phyloP scores from a whole-genome alignment of 1,140 invertebrate species.

The Pteromalus puparum region DNA sequence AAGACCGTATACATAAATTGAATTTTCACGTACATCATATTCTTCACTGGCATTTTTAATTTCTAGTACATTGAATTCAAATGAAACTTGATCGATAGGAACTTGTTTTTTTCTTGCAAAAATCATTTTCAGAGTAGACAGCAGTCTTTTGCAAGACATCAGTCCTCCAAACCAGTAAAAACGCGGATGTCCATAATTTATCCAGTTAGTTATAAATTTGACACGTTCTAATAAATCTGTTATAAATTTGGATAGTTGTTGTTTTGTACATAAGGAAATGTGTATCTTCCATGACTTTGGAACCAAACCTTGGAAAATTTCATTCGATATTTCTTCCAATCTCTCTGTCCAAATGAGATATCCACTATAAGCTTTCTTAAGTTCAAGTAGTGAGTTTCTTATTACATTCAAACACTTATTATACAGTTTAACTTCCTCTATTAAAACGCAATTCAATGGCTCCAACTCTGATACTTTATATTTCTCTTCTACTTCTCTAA shows the following conservation, averaged over 20 bases:
- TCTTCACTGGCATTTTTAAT: constrained; percentile 53
- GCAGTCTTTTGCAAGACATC: constrained; percentile 82
- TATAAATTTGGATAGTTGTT: constrained; percentile 61
- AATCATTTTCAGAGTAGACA: constrained; percentile 81
- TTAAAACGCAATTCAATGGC: constrained; percentile 81
- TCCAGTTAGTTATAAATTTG: constrained; percentile 76
- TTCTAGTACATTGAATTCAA: constrained; percentile 75
- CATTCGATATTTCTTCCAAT: constrained; percentile 77
- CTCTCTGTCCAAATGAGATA: constrained; percentile 78
- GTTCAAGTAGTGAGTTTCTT: constrained; percentile 74
- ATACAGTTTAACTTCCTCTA: constrained; percentile 80
- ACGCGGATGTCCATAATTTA: constrained; percentile 76
- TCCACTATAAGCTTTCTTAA: constrained; percentile 81
- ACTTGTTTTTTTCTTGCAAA: constrained; percentile 79
- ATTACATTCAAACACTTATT: constrained; percentile 77
- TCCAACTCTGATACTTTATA: constrained; percentile 74
- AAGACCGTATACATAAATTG: constrained; percentile 87
- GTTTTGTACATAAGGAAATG: constrained; percentile 45
- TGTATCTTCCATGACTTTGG: constrained; percentile 69
- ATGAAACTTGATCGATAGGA: constrained; percentile 78
- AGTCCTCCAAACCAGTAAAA: constrained; percentile 83
- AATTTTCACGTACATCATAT: constrained; percentile 76
- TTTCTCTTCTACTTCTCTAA: constrained; percentile 69
- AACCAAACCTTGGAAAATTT: constrained; percentile 77
- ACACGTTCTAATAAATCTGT: constrained; percentile 60